Base-by-base conservation (phyloP, 1,140 invertebrate species). In the Tetramorium simillimum region DNA sequence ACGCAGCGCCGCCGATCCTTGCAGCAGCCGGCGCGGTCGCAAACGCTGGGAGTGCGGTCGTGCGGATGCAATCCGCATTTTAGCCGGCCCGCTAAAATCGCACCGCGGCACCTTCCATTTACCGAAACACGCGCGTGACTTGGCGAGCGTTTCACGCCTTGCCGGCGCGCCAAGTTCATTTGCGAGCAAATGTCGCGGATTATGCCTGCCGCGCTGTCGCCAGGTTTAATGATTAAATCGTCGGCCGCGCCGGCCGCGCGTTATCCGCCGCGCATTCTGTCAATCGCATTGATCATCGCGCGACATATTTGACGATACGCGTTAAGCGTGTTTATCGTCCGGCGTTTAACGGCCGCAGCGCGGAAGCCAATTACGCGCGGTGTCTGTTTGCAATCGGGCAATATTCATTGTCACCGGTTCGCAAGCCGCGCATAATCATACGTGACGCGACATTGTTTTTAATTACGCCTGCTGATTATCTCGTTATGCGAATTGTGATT, bases 361-460 rank as follows among this genome's bases (percentile, higher is more conserved):
- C 85, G 85, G 73, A 89, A 89, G 70, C 88, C 85, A 80, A 90
- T 90, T 90, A 90, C 88, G 62, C 88, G 49, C 85, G 65, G 89
- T 86, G 72, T 89, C 73, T 76, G 82, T 85, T 85, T 78, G 75
- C 80, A 85, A 85, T 78, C 82, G 82, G 60, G 82, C 80, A 84
- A 84, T 84, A 75, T 84, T 84, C 80, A 84, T 84, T 84, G 80
- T 84, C 80, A 73, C 80, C 56, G 69, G 80, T 60, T 60, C 18
- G 53, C 80, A 60, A 73, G 80, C 67, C 67, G 80, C 80, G 80
- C 80, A 75, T 84, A 84, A 84, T 84, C 69, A 84, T 75, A 84
- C 43, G 69, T 62, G 80, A 75, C 80, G 80, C 80, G 80, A 84
- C 80, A 84, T 84, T 84, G 80, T 84, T 84, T 84, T 84, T 84